A percentile compares a stretch with the other conserved stretches of the same genome.
Evolutionary conservation across 1,140 invertebrate species (phyloP).

Genomic region (Pogonus chalceus): DNA sequence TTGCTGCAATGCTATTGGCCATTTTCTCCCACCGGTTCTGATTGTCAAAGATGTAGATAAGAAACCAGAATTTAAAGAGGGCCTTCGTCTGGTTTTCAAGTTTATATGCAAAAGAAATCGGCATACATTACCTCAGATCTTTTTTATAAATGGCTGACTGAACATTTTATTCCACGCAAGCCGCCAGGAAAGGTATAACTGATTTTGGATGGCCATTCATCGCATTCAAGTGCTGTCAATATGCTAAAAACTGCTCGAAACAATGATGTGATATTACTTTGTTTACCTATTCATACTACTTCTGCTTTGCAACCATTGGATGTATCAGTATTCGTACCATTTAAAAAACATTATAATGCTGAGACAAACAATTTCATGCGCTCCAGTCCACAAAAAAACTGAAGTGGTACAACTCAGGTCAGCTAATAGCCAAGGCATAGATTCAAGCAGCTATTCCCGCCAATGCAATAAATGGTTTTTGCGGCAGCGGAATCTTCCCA

Average conservation of each 20-base stretch:
- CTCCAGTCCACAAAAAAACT: constrained; percentile 1
- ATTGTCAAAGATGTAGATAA: constrained; percentile 23
- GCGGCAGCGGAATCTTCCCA: constrained; percentile 25
- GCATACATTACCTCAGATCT: no score
- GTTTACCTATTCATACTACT: constrained; percentile 28
- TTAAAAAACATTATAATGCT: constrained; percentile 20
- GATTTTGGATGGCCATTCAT: no score
- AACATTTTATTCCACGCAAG: constrained; percentile 28
- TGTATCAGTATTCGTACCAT: constrained; percentile 24
- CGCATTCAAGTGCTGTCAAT: constrained; percentile 23
- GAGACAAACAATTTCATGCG: constrained; percentile 14
- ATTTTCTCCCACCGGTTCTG: constrained; percentile 20
- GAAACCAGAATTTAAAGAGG: constrained; percentile 28
- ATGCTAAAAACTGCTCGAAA: constrained; percentile 20
- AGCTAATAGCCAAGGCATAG: no score
- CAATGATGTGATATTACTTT: constrained; percentile 24
- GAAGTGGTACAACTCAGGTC: constrained; percentile 11
- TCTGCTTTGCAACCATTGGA: constrained; percentile 26
- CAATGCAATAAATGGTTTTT: constrained; percentile 22
- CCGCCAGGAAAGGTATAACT: no score
- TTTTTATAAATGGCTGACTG: constrained; percentile 29
- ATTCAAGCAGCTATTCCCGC: constrained; percentile 18
- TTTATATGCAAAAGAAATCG: no score
- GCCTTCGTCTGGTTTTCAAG: no score
- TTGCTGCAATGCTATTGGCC: constrained; percentile 22